Conservation (phyloP, 2,113 vertebrate genomes). For the Proteles cristata region DNA sequence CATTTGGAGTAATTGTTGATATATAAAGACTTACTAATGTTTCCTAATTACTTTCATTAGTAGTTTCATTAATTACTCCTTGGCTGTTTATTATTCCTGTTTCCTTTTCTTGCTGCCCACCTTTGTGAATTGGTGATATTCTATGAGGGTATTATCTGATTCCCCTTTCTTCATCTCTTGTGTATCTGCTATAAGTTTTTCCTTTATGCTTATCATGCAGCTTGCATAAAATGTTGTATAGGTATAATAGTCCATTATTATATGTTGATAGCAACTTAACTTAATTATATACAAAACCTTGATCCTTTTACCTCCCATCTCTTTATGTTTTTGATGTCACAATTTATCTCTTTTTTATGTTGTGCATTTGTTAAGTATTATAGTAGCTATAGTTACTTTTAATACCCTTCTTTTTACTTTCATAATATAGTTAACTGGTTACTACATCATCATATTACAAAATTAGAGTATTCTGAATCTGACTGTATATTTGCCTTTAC, state of each 20-base stretch:
- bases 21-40: background rate
- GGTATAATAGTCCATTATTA: background rate
- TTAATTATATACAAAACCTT: background rate
- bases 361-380: background rate
- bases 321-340: background rate
- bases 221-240: background rate
- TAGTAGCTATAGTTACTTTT: background rate
- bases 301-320: background rate
- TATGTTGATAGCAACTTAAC: background rate
- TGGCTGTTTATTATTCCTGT: background rate
- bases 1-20: background rate
- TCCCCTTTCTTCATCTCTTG: background rate
- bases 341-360: background rate
- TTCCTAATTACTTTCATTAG: too few species aligned
- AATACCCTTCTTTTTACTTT: background rate
- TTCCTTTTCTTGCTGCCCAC: background rate
- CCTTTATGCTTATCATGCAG: background rate
- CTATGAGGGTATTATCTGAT: background rate
- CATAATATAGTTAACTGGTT: background rate
- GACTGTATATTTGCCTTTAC: background rate
- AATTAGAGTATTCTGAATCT: background rate
- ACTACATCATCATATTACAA: background rate
- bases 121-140: background rate
- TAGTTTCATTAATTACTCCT: background rate
- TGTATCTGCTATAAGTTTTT: background rate